Base-by-base conservation (phyloP, 2,888 invertebrate genomes). In the Spodoptera exigua region DNA sequence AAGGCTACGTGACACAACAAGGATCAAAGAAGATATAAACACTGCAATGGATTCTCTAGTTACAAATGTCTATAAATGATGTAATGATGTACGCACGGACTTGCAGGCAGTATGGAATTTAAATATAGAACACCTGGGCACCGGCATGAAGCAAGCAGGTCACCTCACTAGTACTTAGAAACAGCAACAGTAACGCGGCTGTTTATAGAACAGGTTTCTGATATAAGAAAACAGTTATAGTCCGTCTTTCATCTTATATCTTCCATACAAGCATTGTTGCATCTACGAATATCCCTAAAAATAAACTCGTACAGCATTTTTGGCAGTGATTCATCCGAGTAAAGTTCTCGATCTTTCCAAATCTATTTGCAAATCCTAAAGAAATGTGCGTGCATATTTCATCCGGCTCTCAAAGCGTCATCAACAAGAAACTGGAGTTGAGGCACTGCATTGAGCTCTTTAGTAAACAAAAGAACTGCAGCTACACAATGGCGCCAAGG, bases 41-140 rank as follows among this genome's bases (percentile, higher is more conserved):
- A 52, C 69, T 57, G 62, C 63, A 9, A 27, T 4, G 0, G 37
- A 16, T n/a, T 49, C 16, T 35, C 13, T 47, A 16, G 11, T 14
- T 35, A 48, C 13, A 34, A 43, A 49, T 44, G 35, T 46, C 48
- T 34, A 49, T 64, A 59, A 54, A 52, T 55, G 40, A 51, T 52
- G 45, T 41, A 48, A 52, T 14, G 16, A 37, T 39, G 40, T 56
- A 16, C 48, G 39, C 41, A 54, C 40, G 48, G 43, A 55, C 57
- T 58, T 55, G 53, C 57, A 70, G 61, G 74, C 59, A 66, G 55
- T 53, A 61, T 59, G 56, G 36, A 47, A 37, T 75, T 59, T 56
- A 68, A 75, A 71, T 76, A 77, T 60, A 75, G 45, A 52, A 61
- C 69, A 78, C 78, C 76, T 76, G 76, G 52, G 56, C 61, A 61